phyloP scores from a whole-genome alignment of 2,888 invertebrate genomes.

The Orthonychiurus folsomi region DNA sequence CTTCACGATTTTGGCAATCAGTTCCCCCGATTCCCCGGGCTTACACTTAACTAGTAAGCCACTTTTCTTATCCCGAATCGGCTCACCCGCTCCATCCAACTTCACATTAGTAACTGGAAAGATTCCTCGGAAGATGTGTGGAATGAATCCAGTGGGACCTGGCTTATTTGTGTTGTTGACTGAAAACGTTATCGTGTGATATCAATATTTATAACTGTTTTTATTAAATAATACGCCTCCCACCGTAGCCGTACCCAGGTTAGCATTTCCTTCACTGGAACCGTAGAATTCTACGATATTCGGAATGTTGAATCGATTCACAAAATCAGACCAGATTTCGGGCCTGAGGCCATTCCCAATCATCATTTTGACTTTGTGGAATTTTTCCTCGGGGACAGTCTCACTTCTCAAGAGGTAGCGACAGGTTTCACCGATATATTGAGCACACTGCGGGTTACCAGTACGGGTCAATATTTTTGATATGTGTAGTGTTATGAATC shows the following conservation, averaged over 20 bases:
- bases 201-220: neutral
- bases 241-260: conserved; percentile 17
- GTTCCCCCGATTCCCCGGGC: conserved; percentile 83
- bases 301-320: conserved; percentile 72
- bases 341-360: conserved; percentile 90
- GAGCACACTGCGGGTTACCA: conserved; percentile 55
- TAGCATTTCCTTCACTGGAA: conserved; percentile 83
- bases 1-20: conserved; percentile 64
- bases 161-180: conserved; percentile 85
- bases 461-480: conserved; percentile 52
- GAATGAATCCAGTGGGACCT: conserved; percentile 91
- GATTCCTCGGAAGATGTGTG: conserved; percentile 71
- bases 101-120: conserved; percentile 67
- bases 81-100: conserved; percentile 78
- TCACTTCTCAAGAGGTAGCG: conserved; percentile 72
- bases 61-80: conserved; percentile 62
- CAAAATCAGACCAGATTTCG: conserved; percentile 86
- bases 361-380: conserved; percentile 67
- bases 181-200: conserved; percentile 50
- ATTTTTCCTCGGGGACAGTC: conserved; percentile 57
- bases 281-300: conserved; percentile 90
- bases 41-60: conserved; percentile 66
- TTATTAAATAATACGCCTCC: too few species aligned
- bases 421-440: conserved; percentile 81
- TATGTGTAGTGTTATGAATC: conserved; percentile 21